Percentiles rank a stretch among this genome's conserved stretches.
Evolutionary conservation across 2,888 invertebrate genomes (phyloP).

Genomic region (Alsophila aescularia): DNA sequence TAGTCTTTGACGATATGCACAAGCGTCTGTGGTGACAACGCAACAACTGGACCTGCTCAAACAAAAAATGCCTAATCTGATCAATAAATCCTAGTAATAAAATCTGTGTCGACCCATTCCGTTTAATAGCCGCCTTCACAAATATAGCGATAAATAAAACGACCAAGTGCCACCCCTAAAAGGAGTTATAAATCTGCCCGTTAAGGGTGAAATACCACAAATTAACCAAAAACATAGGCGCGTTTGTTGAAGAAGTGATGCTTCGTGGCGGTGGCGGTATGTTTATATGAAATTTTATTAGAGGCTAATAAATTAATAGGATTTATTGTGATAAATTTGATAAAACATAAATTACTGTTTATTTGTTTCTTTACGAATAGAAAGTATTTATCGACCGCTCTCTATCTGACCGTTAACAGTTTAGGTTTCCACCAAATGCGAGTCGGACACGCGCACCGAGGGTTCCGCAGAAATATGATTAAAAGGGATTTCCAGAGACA

Average conservation of each 20-base stretch:
- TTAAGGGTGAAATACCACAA: slow-evolving; percentile 46
- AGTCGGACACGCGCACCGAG: no score
- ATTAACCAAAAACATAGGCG: slow-evolving; percentile 36
- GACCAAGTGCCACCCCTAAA: slow-evolving; percentile 53
- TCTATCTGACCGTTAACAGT: no score
- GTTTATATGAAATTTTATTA: slow-evolving; percentile 1
- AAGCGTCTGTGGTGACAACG: no score
- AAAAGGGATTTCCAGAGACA: no score
- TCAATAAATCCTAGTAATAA: slow-evolving; percentile 54
- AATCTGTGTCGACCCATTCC: slow-evolving; percentile 45
- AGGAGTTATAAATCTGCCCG: slow-evolving; percentile 60
- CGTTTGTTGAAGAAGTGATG: slow-evolving; percentile 30
- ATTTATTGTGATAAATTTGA: slow-evolving; percentile 20
- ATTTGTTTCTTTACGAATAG: no score
- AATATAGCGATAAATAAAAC: slow-evolving; percentile 73
- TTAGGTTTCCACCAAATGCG: no score
- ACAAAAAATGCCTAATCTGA: slow-evolving; percentile 30
- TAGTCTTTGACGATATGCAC: no score
- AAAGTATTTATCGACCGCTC: no score
- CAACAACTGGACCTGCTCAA: slow-evolving; percentile 3
- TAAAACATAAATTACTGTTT: slow-evolving; percentile 9
- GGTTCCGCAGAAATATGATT: no score
- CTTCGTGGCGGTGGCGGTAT: slow-evolving; percentile 24
- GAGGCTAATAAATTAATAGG: slow-evolving; percentile 18
- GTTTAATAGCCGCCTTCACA: slow-evolving; percentile 69